Percentiles rank a stretch among this genome's conserved stretches.
Conservation (phyloP, 2,797 vertebrate genomes). For the Rhadinocentrus ornatus region DNA sequence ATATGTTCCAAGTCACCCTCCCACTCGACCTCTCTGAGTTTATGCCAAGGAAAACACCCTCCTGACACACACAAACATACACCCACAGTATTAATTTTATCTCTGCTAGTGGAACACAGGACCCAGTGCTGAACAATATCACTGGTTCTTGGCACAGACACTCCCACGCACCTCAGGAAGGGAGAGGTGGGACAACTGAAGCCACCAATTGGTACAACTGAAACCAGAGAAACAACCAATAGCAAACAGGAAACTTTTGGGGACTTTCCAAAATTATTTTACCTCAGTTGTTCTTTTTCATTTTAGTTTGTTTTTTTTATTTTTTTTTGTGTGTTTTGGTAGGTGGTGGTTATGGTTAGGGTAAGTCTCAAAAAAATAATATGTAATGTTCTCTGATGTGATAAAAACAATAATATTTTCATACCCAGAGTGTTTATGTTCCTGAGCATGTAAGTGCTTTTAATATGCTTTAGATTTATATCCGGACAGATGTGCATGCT, state of each 20-base stretch:
- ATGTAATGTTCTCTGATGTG: too few species aligned
- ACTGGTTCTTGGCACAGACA: conserved; percentile 64
- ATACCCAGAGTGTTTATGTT: too few species aligned
- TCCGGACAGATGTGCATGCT: too few species aligned
- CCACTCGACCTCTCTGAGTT: conserved; percentile 11
- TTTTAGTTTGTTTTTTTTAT: too few species aligned
- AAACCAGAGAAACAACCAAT: conserved; percentile 65
- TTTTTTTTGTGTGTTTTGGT: conserved; percentile 16
- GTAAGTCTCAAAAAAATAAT: too few species aligned
- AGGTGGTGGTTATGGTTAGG: too few species aligned
- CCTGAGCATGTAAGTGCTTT: too few species aligned
- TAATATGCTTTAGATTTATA: too few species aligned
- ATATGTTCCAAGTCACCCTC: conserved; percentile 16
- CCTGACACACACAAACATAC: conserved; percentile 19
- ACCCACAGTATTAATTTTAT: conserved; percentile 14
- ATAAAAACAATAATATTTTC: too few species aligned
- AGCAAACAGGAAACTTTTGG: conserved; percentile 61
- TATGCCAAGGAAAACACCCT: conserved; percentile 49
- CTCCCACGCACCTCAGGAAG: conserved; percentile 29
- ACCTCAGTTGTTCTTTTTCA: conserved; percentile 45
- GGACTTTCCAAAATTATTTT: conserved; percentile 73
- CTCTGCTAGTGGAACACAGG: conserved; percentile 26
- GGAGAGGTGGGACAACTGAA: conserved; percentile 48
- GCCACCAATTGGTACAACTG: conserved; percentile 58
- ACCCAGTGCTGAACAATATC: conserved; percentile 68